These are phyloP conservation scores for Turnix velox DNA, from an alignment of 2,113 vertebrate genomes.

Conservation along the genomic window DNA sequence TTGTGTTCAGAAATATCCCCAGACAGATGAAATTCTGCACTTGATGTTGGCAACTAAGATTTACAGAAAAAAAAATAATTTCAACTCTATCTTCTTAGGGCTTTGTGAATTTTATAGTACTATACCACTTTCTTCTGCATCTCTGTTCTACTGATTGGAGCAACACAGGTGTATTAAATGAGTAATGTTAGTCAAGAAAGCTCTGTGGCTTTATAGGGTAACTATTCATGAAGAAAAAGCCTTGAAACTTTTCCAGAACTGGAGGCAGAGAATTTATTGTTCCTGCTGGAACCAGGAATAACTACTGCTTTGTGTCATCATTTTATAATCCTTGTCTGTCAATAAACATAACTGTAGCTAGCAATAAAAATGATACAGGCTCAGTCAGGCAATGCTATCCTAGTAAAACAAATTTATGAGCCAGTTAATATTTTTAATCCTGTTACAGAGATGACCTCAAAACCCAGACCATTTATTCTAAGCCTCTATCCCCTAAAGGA, in stretches of 20 bases:
- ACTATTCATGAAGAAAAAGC: conserved; percentile 55
- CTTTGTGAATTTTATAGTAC: neutral
- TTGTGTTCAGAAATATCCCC: neutral
- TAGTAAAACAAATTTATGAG: conserved; percentile 56
- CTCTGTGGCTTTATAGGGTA: conserved; percentile 17
- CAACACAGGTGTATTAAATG: conserved; percentile 16
- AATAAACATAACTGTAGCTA: conserved; percentile 65
- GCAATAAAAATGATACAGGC: conserved; percentile 57
- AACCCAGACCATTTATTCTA: conserved; percentile 40
- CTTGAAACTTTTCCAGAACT: conserved; percentile 64
- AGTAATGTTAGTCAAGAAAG: conserved; percentile 20
- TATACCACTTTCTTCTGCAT: neutral
- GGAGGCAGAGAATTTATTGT: conserved; percentile 65
- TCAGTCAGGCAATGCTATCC: conserved; percentile 9
- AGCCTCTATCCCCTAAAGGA: conserved; percentile 21
- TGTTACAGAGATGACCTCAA: conserved; percentile 56
- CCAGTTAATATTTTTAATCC: conserved; percentile 63
- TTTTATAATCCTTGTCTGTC: conserved; percentile 69
- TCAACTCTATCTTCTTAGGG: neutral
- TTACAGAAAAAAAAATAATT: neutral
- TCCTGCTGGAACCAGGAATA: conserved; percentile 60
- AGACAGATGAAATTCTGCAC: neutral
- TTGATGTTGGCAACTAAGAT: neutral
- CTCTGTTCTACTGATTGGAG: neutral
- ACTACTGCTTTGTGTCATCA: conserved; percentile 63